These are phyloP conservation scores for Hydriomena furcata DNA, from an alignment of 2,888 invertebrate genomes.

Conservation along the genomic window DNA sequence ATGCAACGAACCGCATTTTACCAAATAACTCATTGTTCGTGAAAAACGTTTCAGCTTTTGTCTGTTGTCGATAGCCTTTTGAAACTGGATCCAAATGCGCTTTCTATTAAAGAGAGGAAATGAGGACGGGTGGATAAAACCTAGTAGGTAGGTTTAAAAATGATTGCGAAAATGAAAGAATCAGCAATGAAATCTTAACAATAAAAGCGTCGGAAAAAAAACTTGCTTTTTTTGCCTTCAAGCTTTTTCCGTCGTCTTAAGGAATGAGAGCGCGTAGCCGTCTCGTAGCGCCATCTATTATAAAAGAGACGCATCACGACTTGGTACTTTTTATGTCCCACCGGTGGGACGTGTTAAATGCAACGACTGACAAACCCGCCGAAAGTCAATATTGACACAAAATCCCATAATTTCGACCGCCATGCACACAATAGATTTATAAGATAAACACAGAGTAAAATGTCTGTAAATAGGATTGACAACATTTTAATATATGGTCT, in stretches of 20 bases:
- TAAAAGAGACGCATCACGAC: slow-evolving; percentile 24
- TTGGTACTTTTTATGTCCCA: slow-evolving; percentile 42
- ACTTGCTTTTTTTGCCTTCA: too few species aligned
- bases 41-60: slow-evolving; percentile 37
- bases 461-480: slow-evolving; percentile 82
- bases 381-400: slow-evolving; percentile 77
- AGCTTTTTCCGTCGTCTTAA: too few species aligned
- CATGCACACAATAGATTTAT: slow-evolving; percentile 81
- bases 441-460: slow-evolving; percentile 82
- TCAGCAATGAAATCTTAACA: neutral
- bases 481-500: slow-evolving; percentile 82
- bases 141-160: too few species aligned
- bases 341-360: slow-evolving; percentile 80
- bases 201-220: neutral
- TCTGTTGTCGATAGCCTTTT: slow-evolving; percentile 24
- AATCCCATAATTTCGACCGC: slow-evolving; percentile 82
- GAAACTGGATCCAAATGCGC: slow-evolving; percentile 15
- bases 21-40: slow-evolving; percentile 72
- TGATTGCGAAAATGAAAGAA: neutral
- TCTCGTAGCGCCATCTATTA: slow-evolving; percentile 62
- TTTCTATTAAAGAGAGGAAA: slow-evolving; percentile 28
- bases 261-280: slow-evolving; percentile 7
- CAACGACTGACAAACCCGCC: slow-evolving; percentile 72
- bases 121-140: slow-evolving; percentile 1
- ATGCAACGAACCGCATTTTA: slow-evolving; percentile 61